Conservation (phyloP, 1,140 invertebrate species). For the Glomeris maerens region DNA sequence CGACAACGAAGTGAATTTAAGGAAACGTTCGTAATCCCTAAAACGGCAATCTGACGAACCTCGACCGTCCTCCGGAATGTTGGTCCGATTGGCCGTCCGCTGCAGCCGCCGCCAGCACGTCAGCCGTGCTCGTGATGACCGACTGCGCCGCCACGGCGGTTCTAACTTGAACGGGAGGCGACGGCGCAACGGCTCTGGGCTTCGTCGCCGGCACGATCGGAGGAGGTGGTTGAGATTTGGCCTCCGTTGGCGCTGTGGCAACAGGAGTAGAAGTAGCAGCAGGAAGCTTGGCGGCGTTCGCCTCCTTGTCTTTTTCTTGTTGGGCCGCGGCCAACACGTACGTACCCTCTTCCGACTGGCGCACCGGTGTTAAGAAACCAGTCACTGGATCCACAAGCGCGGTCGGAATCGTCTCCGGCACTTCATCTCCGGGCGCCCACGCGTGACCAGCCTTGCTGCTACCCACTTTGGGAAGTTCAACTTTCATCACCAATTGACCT, state of each 20-base stretch:
- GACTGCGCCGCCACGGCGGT: too few species aligned
- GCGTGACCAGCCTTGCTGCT: constrained; percentile 9
- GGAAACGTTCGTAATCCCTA: too few species aligned
- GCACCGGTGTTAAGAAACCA: constrained; percentile 46
- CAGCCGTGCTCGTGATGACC: too few species aligned
- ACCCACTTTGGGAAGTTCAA: constrained; percentile 21
- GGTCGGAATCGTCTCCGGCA: constrained; percentile 23
- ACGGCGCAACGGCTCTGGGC: neutral
- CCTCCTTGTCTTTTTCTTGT: constrained; percentile 4
- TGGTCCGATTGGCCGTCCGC: too few species aligned
- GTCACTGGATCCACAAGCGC: constrained; percentile 59
- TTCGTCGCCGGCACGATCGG: neutral
- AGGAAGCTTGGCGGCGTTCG: constrained; percentile 7
- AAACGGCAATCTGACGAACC: too few species aligned
- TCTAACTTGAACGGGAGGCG: too few species aligned
- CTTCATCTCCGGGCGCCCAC: neutral
- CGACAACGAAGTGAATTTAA: too few species aligned
- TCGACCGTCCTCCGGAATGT: too few species aligned
- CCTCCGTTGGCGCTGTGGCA: neutral
- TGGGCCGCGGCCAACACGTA: constrained; percentile 48
- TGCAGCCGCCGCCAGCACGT: too few species aligned
- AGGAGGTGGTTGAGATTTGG: neutral
- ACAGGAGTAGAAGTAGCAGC: neutral
- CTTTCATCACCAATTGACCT: constrained; percentile 19
- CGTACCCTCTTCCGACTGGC: constrained; percentile 50